Evolutionary conservation across 2,113 vertebrate genomes (phyloP), one percentile per base, ranked within the genome.

Genomic region (Cryptomyrus ogoouensis): DNA sequence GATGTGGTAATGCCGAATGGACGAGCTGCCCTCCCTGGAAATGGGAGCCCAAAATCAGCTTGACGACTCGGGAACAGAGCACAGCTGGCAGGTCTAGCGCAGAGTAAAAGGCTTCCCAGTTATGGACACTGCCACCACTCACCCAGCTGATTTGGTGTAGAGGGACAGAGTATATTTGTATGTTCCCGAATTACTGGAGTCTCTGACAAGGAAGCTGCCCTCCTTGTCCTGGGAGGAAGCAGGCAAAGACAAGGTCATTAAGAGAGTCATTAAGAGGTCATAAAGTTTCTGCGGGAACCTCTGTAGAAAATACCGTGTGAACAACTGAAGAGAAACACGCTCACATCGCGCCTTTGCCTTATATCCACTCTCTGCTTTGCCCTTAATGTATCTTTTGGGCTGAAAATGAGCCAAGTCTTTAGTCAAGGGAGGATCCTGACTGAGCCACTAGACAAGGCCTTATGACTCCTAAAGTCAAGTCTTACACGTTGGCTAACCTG

Each of bases 161-260:
- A 99, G 94, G 6, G 98, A 99, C 39, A 99, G 97, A 0, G 98
- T 99, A 92, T 97, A 98, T 35, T 96, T 99, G 92, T 97, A 98
- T 24, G 97, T 91, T 88, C 97, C 97, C 1, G 94, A 92, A 44
- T 96, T 97, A 91, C 98, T 99, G 89, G 98, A 99, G 90, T 98
- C 96, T 91, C 98, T 96, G 89, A 99, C 97, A 83, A 99, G 95
- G 95, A 99, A 99, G 9, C 96, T 96, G 47, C 98, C 98, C 94
- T 99, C 98, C 96, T 98, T 99, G 94, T 97, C 97, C 98, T 99
- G 91, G 91, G 96, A 96, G 47, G 12, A 90, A 95, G 93, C 87
- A 91, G 90, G 91, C 8, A 93, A 2, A 53, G 27, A 56, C 19
- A 56, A 21, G 50, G 15, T 50, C 46, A 86, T 27, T 27, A 8